Conservation (phyloP, 2,113 vertebrate genomes). For the Uria aalge region DNA sequence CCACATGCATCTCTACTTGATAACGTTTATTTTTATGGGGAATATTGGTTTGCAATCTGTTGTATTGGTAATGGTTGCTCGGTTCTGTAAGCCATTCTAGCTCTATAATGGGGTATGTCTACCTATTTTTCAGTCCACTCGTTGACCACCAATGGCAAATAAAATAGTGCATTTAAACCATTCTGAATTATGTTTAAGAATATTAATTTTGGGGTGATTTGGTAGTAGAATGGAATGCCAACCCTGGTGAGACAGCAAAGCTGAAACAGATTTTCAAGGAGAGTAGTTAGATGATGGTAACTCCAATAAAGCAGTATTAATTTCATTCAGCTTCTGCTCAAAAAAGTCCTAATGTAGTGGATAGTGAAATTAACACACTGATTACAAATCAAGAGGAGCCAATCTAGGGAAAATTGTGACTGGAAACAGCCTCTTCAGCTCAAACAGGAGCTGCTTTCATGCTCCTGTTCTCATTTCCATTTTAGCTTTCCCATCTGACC, state of each 20-base stretch:
- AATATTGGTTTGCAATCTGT: background rate
- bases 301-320: background rate
- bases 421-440: background rate
- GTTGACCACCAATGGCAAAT: background rate
- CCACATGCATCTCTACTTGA: background rate
- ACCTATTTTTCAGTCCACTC: background rate
- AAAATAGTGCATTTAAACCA: background rate
- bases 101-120: background rate
- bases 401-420: background rate
- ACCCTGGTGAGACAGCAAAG: background rate
- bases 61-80: background rate
- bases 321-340: background rate
- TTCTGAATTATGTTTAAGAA: background rate
- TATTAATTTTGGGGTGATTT: background rate
- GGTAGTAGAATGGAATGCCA: background rate
- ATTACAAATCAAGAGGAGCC: background rate
- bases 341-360: background rate
- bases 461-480: background rate
- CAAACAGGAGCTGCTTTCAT: background rate
- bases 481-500: conserved; percentile 15
- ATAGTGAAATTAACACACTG: background rate
- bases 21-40: background rate
- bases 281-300: background rate
- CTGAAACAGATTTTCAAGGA: background rate
- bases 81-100: background rate